Evolutionary conservation across 2,113 vertebrate species (phyloP).

Genomic region (Ptychochromis oligacanthus): DNA sequence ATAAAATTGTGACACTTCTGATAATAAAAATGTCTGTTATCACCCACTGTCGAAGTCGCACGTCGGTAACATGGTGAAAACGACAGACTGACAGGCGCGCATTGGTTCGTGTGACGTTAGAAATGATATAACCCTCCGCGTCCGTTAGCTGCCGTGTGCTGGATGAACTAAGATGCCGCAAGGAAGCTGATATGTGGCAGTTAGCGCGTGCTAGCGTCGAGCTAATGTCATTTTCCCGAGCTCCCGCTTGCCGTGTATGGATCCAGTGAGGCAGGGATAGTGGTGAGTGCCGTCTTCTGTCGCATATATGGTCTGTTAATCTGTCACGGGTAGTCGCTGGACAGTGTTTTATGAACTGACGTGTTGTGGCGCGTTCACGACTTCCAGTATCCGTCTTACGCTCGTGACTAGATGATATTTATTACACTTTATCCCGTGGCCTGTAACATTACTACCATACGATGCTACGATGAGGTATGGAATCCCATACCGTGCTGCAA

Average conservation of each 20-base stretch:
- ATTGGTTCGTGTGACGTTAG: neutral
- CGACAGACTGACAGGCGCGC: too few relatives aligned
- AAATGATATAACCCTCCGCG: neutral
- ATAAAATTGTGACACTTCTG: neutral
- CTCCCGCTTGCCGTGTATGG: neutral
- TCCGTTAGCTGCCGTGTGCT: neutral
- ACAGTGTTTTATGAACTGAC: neutral
- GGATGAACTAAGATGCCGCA: neutral
- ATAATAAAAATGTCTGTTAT: neutral
- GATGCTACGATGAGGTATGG: neutral
- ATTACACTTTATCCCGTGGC: neutral
- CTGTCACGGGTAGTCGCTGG: neutral
- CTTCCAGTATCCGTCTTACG: neutral
- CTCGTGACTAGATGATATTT: neutral
- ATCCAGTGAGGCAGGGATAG: neutral
- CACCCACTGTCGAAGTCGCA: neutral
- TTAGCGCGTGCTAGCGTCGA: constrained; percentile 27
- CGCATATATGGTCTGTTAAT: neutral
- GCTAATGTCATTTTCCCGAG: neutral
- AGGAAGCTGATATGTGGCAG: constrained; percentile 27
- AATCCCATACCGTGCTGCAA: neutral
- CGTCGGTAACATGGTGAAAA: neutral
- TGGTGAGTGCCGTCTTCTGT: constrained; percentile 35
- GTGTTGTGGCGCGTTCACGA: neutral
- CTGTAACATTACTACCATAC: neutral